A percentile compares a stretch with the other conserved stretches of the same genome.
Evolutionary conservation across 2,113 vertebrate genomes (phyloP).

Genomic region (Thamnaconus septentrionalis): DNA sequence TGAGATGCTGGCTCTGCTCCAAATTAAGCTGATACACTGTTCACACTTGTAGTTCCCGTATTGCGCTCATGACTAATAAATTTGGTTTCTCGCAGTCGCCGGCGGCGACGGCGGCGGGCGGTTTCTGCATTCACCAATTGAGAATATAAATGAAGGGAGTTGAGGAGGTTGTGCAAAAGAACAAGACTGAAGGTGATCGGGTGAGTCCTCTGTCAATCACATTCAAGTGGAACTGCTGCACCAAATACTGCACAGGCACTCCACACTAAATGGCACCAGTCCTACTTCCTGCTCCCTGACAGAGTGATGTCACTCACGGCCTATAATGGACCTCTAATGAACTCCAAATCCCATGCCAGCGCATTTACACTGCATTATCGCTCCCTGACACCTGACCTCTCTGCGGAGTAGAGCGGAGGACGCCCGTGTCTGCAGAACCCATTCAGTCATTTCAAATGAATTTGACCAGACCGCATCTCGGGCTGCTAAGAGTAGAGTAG

Average conservation of each 20-base stretch:
- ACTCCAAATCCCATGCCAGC: conserved; percentile 61
- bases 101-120: conserved; percentile 18
- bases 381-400: conserved; percentile 66
- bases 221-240: too few species aligned
- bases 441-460: conserved; percentile 51
- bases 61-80: conserved; percentile 36
- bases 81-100: conserved; percentile 38
- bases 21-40: conserved; percentile 42
- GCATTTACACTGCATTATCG: conserved; percentile 69
- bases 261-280: conserved; percentile 22
- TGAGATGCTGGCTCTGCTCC: conserved; percentile 48
- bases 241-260: conserved; percentile 25
- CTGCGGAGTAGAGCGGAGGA: conserved; percentile 46
- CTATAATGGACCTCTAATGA: conserved; percentile 71
- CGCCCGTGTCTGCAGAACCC: conserved; percentile 44
- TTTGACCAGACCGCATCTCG: conserved; percentile 19
- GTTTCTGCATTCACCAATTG: conserved; percentile 35
- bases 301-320: conserved; percentile 66
- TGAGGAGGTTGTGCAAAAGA: not conserved
- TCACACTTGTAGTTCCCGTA: conserved; percentile 37
- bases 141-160: conserved; percentile 43
- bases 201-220: too few species aligned
- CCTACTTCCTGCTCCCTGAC: conserved; percentile 33
- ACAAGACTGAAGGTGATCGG: too few species aligned
- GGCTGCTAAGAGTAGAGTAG: not conserved